Evolutionary conservation across 1,140 invertebrate species (phyloP), one percentile per base, ranked within the genome.

Genomic region (Scaptodrosophila lebanonensis): DNA sequence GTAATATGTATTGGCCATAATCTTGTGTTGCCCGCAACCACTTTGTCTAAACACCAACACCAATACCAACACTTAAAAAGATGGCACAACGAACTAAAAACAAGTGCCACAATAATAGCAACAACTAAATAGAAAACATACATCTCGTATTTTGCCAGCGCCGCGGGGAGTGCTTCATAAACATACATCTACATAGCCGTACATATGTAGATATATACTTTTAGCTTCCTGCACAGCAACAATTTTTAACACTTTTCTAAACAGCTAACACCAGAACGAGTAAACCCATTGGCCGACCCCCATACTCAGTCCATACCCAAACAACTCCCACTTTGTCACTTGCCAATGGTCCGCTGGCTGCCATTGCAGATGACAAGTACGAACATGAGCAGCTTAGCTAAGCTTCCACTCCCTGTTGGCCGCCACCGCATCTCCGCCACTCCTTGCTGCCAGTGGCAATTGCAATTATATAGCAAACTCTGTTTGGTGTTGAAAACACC

Each of bases 391-490:
- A 48, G 44, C 30, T n/a, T 12, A 13, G 9, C n/a, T n/a, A n/a
- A n/a, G n/a, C n/a, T n/a, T n/a, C n/a, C 8, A 25, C 22, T 25
- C 22, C 8, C 22, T 4, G 32, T 33, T 33, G 3, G 5, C 8
- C n/a, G n/a, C 12, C 32, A 8, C 2, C 25, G 20, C 3, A 13
- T 17, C 32, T 36, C 11, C 15, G 13, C 12, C 16, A 35, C 33
- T 47, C 25, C 45, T 40, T 56, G 51, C 47, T n/a, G n/a, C n/a
- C n/a, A 66, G 48, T 67, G 49, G 65, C 65, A 56, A 66, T 68
- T 68, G 66, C 62, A 68, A 68, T 66, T 68, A 68, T 65, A 66
- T 68, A 27, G 66, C 56, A 61, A 69, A 66, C 57, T 66, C 45
- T 57, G 52, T 62, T 69, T 66, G 63, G 63, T 63, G 63, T 62